phyloP scores from a whole-genome alignment of 1,140 invertebrate species.

The Centruroides sculpturatus region DNA sequence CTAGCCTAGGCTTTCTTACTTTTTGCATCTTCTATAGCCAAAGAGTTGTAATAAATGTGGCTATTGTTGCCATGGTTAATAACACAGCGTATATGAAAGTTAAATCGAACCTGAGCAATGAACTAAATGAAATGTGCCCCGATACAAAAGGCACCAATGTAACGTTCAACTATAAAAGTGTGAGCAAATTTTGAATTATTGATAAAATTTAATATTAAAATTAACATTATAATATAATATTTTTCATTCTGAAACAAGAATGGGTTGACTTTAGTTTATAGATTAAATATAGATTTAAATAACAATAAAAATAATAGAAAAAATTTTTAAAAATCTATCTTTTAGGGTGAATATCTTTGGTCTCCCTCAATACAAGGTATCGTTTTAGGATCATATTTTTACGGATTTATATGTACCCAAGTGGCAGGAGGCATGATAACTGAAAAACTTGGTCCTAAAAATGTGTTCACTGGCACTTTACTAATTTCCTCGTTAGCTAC shows the following conservation, averaged over 20 bases:
- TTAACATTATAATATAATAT: no score
- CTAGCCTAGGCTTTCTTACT: constrained; percentile 77
- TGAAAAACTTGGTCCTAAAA: not conserved
- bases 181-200: no score
- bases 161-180: no score
- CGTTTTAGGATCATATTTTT: not conserved
- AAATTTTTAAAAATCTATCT: no score
- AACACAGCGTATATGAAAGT: not conserved
- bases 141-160: no score
- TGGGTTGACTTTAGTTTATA: no score
- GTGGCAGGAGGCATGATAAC: not conserved
- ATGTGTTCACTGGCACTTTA: not conserved
- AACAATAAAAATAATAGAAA: no score
- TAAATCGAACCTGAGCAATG: no score
- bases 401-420: not conserved
- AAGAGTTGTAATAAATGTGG: constrained; percentile 11
- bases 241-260: no score
- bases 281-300: no score
- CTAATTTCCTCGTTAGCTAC: not conserved
- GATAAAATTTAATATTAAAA: no score
- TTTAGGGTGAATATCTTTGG: not conserved
- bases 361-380: not conserved
- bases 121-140: no score
- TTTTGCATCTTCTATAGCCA: constrained; percentile 50
- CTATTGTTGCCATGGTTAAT: constrained; percentile 17